Evolutionary conservation across 2,113 vertebrate species (phyloP).

Genomic region (Limnothrissa miodon): DNA sequence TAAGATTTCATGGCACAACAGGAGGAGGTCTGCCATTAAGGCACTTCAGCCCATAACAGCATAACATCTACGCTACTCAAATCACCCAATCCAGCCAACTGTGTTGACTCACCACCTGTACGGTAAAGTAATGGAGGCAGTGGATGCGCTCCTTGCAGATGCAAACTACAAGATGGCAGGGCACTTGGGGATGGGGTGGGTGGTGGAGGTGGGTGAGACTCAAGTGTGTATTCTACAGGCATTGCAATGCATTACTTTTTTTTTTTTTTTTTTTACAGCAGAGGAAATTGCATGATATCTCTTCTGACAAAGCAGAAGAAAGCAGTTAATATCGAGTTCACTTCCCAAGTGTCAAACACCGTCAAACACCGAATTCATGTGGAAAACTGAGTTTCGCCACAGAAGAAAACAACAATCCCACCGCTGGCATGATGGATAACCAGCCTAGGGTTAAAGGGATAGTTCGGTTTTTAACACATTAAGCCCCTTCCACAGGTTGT

Average conservation of each 20-base stretch:
- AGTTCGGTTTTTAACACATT: no score
- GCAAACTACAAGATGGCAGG: not conserved
- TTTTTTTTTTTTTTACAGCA: no score
- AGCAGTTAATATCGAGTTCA: not conserved
- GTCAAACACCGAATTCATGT: no score
- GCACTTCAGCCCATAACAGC: not conserved
- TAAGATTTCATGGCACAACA: not conserved
- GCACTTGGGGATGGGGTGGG: no score
- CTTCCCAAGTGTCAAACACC: no score
- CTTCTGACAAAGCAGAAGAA: not conserved
- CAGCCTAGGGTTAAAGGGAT: no score
- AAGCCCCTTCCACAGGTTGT: no score
- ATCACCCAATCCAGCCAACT: not conserved
- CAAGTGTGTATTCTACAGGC: not conserved
- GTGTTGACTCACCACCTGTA: not conserved
- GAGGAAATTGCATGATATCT: not conserved
- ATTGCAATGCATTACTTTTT: not conserved
- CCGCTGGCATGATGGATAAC: no score
- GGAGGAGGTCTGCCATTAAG: not conserved
- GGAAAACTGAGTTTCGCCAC: no score
- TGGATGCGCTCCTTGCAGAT: not conserved
- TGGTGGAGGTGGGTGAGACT: not conserved
- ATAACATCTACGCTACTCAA: not conserved
- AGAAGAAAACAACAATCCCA: no score
- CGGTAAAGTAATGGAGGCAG: not conserved